Base-by-base conservation (phyloP, 2,113 vertebrate species). In the Sebastes fasciatus region DNA sequence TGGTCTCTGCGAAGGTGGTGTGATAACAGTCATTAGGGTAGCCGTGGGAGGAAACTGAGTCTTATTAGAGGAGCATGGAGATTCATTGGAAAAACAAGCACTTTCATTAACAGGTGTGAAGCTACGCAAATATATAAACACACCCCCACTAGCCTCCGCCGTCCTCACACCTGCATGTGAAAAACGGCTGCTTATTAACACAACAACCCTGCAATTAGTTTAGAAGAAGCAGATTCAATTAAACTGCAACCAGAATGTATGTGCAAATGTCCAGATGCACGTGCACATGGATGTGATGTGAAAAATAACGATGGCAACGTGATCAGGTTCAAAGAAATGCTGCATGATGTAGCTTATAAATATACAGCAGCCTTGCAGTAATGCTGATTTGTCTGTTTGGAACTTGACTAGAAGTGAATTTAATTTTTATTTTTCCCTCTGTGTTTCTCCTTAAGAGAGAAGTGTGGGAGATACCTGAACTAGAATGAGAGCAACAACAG, bases 1-100 rank as follows among this genome's bases (percentile, higher is more conserved):
- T 77, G 84, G 84, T 79, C 86, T 84, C 75, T 84, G 85, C 42
- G 73, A 93, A 81, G 80, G 84, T 91, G 86, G 94, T 94, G 94
- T 96, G 94, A 95, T 96, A 94, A 95, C 93, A 95, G 94, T 95
- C 91, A 95, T 95, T 94, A 95, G 77, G 86, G 80, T 72, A 92
- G 89, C 91, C 78, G 94, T 93, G 92, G 94, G 93, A 91, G 92
- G 91, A 93, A 91, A 90, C 66, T 12, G 64, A 88, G 87, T 87
- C 93, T 92, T 94, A 92, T 93, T 93, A 92, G 86, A 91, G 86
- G 82, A 89, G 88, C 85, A 67, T 74, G 73, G 86, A 90, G 88
- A 90, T 90, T 88, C 89, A 88, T 77, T 80, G 88, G 83, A 88
- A 93, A 94, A 94, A 93, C 92, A 93, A 89, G 92, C 85, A 67